phyloP scores from a whole-genome alignment of 2,113 vertebrate species.

The Ginglymostoma cirratum region DNA sequence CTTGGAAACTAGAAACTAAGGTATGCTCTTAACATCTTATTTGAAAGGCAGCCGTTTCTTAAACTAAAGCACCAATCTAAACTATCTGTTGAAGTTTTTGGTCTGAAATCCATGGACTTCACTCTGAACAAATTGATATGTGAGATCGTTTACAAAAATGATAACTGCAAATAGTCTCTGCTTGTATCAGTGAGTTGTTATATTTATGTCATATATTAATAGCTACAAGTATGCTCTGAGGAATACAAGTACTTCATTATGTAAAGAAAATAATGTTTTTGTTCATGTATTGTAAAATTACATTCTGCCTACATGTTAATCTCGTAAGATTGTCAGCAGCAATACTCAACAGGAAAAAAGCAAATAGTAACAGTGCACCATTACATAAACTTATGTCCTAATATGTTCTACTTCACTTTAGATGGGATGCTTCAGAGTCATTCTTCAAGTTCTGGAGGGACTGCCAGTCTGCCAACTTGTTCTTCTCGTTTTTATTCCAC shows the following conservation, averaged over 20 bases:
- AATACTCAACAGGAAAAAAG: neutral
- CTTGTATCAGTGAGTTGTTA: neutral
- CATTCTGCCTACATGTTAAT: neutral
- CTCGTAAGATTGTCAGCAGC: neutral
- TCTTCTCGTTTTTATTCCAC: conserved; percentile 66
- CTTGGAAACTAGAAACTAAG: neutral
- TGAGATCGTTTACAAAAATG: neutral
- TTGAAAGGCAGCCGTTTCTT: neutral
- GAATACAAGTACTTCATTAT: neutral
- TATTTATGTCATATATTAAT: neutral
- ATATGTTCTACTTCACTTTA: conserved; percentile 49
- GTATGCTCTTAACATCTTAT: neutral
- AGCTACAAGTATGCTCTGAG: neutral
- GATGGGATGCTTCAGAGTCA: conserved; percentile 69
- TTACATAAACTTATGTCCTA: neutral
- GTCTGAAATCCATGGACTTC: neutral
- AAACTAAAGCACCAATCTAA: neutral
- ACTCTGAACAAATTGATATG: neutral
- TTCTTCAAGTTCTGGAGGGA: conserved; percentile 56
- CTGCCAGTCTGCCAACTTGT: conserved; percentile 55
- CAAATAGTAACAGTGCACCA: neutral
- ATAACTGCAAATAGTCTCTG: neutral
- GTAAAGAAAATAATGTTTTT: neutral
- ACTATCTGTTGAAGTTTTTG: neutral
- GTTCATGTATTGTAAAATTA: neutral